phyloP scores from a whole-genome alignment of 2,113 vertebrate genomes.

The Myiozetetes cayanensis region DNA sequence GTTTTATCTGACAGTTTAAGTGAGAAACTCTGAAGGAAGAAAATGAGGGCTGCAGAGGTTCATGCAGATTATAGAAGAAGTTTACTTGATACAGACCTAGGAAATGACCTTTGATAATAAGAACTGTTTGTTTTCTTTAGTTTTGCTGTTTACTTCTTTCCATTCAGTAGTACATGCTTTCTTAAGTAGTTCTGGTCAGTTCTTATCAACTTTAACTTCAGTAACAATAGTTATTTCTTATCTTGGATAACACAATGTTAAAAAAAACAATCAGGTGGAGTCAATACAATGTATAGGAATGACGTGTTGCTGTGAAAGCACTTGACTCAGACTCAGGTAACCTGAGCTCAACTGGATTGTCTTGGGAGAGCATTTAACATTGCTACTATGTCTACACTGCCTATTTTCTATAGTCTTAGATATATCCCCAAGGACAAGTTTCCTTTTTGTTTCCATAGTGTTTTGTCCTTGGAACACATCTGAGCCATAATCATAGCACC shows the following conservation, averaged over 20 bases:
- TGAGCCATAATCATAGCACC: fast-evolving
- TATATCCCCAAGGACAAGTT: neutral
- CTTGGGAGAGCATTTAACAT: neutral
- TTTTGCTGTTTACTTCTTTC: neutral
- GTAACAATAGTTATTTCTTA: neutral
- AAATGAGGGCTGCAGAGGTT: neutral
- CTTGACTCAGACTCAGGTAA: neutral
- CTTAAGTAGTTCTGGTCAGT: neutral
- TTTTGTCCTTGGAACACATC: neutral
- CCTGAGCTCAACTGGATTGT: neutral
- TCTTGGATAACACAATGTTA: neutral
- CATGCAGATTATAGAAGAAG: neutral
- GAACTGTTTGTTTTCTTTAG: neutral
- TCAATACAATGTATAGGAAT: neutral
- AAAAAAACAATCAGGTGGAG: neutral
- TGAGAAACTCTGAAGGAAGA: neutral
- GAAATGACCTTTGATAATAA: neutral
- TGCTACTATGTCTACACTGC: neutral
- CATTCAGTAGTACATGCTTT: neutral
- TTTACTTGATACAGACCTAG: neutral
- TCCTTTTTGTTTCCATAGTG: neutral
- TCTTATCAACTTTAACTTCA: neutral
- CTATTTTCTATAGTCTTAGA: neutral
- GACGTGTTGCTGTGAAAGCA: fast-evolving
- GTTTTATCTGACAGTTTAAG: neutral